Base-by-base conservation (phyloP, 1,140 invertebrate species). In the Littorina saxatilis region DNA sequence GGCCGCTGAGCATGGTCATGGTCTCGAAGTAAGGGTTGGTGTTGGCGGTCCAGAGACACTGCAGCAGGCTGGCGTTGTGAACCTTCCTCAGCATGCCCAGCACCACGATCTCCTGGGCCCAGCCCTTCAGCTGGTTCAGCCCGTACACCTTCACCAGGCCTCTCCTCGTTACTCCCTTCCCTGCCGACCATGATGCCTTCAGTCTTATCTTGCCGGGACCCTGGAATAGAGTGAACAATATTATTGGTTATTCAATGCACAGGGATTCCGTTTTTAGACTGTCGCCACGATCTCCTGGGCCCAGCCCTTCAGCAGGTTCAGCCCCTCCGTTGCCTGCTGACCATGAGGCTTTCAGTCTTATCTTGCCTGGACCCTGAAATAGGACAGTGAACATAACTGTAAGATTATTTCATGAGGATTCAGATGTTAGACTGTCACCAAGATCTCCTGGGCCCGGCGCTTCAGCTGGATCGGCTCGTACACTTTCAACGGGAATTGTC, bases 81-180 rank as follows among this genome's bases (percentile, higher is more conserved):
- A 80, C 82, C 79, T 88, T 88, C 55, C 90, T 84, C 80, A 91
- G 78, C 87, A 91, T 87, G 1, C 90, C 90, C 68, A 91, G 83
- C 61, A 91, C 87, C 4, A 91, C 89, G 35, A 91, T 91, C 82
- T 91, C 90, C 83, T 91, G 90, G 47, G 89, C 89, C 90, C 90
- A 91, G 15, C 86, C 77, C 68, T 89, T 87, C 50, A 90, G 82
- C 76, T 89, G 85, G 50, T 85, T 83, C 4, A 82, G 77, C 0
- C 88, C 88, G 82, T 91, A 91, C 29, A 90, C 84, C 79, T 91
- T 91, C 84, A 91, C 86, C 55, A 91, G 61, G 1, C 90, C 90
- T 20, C 84, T 82, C 74, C 85, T 87, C 17, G 82, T 82, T 0
- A 82, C 82, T 13, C 86, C 84, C 63, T 87, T 87, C 11, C 86